Conservation (phyloP, 2,888 invertebrate species). For the Erebia ligea region DNA sequence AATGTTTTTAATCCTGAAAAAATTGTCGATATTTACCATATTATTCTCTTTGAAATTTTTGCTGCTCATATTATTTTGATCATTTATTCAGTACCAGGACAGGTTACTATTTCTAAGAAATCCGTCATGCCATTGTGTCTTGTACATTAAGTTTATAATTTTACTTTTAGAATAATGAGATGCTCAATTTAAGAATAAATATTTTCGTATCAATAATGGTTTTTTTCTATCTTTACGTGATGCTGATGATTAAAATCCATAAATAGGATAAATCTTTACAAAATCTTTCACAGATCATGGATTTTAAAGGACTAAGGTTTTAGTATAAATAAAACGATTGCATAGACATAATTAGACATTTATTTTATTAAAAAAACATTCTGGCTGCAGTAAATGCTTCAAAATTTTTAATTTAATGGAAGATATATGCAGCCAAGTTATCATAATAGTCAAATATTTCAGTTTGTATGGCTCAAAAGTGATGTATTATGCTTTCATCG, state of each 20-base stretch:
- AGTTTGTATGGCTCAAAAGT: neutral
- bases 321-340: neutral
- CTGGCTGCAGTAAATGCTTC: conserved; percentile 28
- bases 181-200: conserved; percentile 20
- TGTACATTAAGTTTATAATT: neutral
- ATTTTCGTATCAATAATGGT: conserved; percentile 7
- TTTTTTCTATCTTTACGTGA: neutral
- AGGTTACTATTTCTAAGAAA: too few species aligned
- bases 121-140: neutral
- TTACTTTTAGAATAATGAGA: conserved; percentile 3
- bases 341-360: conserved; percentile 20
- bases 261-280: neutral
- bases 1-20: too few species aligned
- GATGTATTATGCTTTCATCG: neutral
- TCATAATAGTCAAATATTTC: neutral
- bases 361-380: conserved; percentile 30
- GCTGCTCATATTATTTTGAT: too few species aligned
- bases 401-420: conserved; percentile 33
- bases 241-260: neutral
- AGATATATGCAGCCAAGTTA: conserved; percentile 29
- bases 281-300: neutral
- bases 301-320: too few species aligned
- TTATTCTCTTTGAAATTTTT: too few species aligned
- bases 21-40: too few species aligned
- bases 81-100: too few species aligned